Evolutionary conservation across 2,888 invertebrate genomes (phyloP).

Genomic region (Drosophila kuntzei): DNA sequence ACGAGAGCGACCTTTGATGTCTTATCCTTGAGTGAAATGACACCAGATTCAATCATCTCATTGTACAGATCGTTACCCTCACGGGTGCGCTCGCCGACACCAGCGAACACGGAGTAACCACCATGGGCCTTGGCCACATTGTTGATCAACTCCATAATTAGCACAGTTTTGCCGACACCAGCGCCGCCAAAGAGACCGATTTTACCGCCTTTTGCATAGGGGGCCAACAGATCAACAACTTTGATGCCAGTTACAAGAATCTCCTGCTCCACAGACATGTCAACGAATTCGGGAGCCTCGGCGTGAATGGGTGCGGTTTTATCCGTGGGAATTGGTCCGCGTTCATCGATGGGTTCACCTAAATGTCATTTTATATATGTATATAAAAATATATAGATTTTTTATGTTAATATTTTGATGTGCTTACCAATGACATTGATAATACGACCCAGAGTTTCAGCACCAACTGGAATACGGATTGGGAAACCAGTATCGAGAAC

Average conservation of each 20-base stretch:
- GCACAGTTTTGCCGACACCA: conserved; percentile 97
- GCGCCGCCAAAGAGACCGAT: conserved; percentile 97
- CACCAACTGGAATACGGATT: conserved; percentile 96
- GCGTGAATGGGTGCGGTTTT: conserved; percentile 93
- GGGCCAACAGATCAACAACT: conserved; percentile 96
- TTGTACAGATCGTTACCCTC: conserved; percentile 98
- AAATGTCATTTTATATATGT: neutral
- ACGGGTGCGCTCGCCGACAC: conserved; percentile 97
- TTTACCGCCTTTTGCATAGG: conserved; percentile 97
- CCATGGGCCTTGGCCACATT: conserved; percentile 98
- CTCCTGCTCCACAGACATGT: conserved; percentile 96
- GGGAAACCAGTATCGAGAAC: conserved; percentile 93
- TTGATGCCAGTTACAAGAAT: conserved; percentile 95
- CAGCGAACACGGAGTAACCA: conserved; percentile 98
- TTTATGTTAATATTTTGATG: neutral
- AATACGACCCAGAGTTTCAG: conserved; percentile 95
- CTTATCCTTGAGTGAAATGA: conserved; percentile 95
- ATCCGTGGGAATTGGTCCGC: conserved; percentile 93
- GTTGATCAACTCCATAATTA: conserved; percentile 98
- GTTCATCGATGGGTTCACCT: conserved; percentile 91
- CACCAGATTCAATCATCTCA: conserved; percentile 97
- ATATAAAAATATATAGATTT: neutral
- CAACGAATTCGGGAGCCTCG: conserved; percentile 95
- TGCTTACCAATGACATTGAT: conserved; percentile 93
- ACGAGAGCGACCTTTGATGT: conserved; percentile 94